phyloP scores from a whole-genome alignment of 1,140 invertebrate genomes.

The Wasmannia auropunctata region DNA sequence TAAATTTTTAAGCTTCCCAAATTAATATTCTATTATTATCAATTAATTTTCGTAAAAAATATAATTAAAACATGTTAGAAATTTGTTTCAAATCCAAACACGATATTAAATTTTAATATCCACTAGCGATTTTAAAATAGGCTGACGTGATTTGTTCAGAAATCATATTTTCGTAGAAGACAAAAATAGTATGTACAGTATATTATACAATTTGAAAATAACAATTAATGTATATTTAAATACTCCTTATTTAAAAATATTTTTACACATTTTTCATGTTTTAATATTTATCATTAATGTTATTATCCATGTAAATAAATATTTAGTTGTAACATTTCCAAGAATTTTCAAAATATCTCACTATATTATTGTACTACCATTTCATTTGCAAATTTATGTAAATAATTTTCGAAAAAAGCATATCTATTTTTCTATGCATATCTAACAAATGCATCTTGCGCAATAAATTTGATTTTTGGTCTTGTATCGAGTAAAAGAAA shows the following conservation, averaged over 20 bases:
- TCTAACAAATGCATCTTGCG: background rate
- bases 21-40: conserved; percentile 5
- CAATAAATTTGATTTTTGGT: background rate
- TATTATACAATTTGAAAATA: background rate
- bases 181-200: background rate
- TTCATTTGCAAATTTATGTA: background rate
- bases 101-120: conserved; percentile 22
- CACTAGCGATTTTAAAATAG: background rate
- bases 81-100: background rate
- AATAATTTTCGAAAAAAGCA: conserved; percentile 35
- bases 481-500: background rate
- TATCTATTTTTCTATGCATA: conserved; percentile 50
- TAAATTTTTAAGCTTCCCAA: background rate
- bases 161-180: conserved; percentile 37
- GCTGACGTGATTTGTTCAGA: background rate
- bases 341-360: background rate
- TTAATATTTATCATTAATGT: background rate
- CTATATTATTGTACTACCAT: background rate
- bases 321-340: background rate
- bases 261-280: background rate
- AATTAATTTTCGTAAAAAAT: conserved; percentile 10
- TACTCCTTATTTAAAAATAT: background rate
- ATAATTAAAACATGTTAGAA: background rate
- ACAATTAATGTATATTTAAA: conserved; percentile 7
- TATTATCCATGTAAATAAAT: background rate